Evolutionary conservation across 2,888 invertebrate species (phyloP).

Genomic region (Lagria hirta): DNA sequence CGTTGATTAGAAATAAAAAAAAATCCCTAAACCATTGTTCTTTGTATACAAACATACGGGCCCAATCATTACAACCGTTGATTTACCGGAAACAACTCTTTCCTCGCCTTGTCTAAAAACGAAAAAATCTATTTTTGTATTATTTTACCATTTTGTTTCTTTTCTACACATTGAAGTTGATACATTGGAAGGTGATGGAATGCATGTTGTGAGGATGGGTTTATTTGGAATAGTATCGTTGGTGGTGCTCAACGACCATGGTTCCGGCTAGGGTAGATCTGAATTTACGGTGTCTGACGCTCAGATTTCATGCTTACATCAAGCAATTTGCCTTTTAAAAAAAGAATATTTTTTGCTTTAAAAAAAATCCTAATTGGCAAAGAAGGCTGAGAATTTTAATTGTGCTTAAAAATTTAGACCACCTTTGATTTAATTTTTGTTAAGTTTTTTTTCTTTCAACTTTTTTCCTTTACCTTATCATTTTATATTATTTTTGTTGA

Average conservation of each 20-base stretch:
- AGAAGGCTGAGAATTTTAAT: no score
- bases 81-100: conserved; percentile 44
- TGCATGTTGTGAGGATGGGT: conserved; percentile 17
- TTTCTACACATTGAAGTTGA: conserved; percentile 2
- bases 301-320: conserved; percentile 17
- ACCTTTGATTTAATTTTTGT: no score
- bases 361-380: no score
- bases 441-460: no score
- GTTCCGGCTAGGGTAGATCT: conserved; percentile 35
- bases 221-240: conserved; percentile 18
- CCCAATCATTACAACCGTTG: conserved; percentile 37
- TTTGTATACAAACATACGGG: conserved; percentile 21
- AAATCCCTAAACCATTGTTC: no score
- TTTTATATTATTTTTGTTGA: no score
- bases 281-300: conserved; percentile 25
- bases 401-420: no score
- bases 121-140: conserved; percentile 25
- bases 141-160: conserved; percentile 21
- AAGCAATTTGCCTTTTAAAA: no score
- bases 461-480: no score
- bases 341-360: no score
- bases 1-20: no score
- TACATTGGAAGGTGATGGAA: conserved; percentile 4
- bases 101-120: conserved; percentile 36
- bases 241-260: conserved; percentile 29